Conservation (phyloP, 2,113 vertebrate species). For the Origma solitaria region DNA sequence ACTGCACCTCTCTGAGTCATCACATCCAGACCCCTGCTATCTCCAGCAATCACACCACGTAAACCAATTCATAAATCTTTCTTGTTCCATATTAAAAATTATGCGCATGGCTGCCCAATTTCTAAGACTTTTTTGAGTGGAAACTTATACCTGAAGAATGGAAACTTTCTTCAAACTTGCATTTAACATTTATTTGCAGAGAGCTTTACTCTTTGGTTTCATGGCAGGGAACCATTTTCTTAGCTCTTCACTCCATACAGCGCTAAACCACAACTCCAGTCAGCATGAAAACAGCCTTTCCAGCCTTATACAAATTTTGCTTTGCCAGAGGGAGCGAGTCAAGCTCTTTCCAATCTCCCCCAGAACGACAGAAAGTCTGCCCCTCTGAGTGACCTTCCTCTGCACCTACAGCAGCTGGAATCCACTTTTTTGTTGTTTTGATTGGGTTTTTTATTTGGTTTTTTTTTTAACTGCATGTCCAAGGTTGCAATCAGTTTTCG, state of each 20-base stretch:
- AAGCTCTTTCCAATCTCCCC: not conserved
- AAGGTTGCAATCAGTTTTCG: not conserved
- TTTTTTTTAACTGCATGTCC: not conserved
- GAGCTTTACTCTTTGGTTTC: not conserved
- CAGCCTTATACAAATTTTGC: not conserved
- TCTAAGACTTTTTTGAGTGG: not conserved
- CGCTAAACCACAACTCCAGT: not conserved
- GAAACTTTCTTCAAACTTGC: not conserved
- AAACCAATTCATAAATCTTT: not conserved
- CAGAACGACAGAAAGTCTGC: not conserved
- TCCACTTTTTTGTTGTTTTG: not conserved
- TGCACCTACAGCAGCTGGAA: not conserved
- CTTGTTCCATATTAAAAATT: not conserved
- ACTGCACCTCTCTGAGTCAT: slow-evolving; percentile 19
- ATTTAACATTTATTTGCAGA: not conserved
- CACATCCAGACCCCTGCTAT: not conserved
- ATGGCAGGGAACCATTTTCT: not conserved
- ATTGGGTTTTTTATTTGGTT: not conserved
- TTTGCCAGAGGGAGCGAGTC: not conserved
- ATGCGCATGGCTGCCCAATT: not conserved
- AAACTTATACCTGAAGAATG: not conserved
- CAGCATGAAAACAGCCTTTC: not conserved
- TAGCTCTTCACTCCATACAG: not conserved
- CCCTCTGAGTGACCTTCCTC: not conserved
- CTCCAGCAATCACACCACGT: not conserved